Conservation (phyloP, 2,797 vertebrate species). For the Austrolebias charrua region DNA sequence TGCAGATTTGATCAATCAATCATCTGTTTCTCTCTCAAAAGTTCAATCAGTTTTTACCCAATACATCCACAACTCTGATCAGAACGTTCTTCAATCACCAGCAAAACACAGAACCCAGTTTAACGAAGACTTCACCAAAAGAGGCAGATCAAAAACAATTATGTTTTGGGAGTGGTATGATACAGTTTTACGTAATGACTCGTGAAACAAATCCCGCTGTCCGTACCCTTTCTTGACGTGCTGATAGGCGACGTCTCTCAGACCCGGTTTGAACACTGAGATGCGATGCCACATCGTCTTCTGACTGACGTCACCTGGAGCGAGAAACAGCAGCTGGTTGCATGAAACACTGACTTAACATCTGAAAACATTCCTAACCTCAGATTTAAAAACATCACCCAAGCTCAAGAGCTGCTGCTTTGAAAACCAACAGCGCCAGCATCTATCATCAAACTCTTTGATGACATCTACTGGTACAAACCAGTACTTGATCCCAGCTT, state of each 20-base stretch:
- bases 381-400: background rate
- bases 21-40: too few relatives aligned
- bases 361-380: background rate
- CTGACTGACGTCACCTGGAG: slow-evolving; percentile 91
- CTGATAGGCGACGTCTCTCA: slow-evolving; percentile 94
- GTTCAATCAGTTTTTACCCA: too few relatives aligned
- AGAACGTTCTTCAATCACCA: background rate
- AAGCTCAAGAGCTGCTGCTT: background rate
- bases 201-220: too few relatives aligned
- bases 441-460: background rate
- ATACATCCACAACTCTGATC: too few relatives aligned
- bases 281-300: slow-evolving; percentile 98
- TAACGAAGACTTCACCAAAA: too few relatives aligned
- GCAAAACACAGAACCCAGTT: too few relatives aligned
- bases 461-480: slow-evolving; percentile 30
- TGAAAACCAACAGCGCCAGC: background rate
- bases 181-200: too few relatives aligned
- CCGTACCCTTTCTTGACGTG: slow-evolving; percentile 95
- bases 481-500: background rate
- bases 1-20: too few relatives aligned
- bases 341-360: background rate
- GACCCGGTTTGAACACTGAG: slow-evolving; percentile 94
- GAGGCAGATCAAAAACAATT: too few relatives aligned
- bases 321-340: background rate
- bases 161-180: too few relatives aligned